phyloP scores from a whole-genome alignment of 2,113 vertebrate genomes.

The Gopherus flavomarginatus region DNA sequence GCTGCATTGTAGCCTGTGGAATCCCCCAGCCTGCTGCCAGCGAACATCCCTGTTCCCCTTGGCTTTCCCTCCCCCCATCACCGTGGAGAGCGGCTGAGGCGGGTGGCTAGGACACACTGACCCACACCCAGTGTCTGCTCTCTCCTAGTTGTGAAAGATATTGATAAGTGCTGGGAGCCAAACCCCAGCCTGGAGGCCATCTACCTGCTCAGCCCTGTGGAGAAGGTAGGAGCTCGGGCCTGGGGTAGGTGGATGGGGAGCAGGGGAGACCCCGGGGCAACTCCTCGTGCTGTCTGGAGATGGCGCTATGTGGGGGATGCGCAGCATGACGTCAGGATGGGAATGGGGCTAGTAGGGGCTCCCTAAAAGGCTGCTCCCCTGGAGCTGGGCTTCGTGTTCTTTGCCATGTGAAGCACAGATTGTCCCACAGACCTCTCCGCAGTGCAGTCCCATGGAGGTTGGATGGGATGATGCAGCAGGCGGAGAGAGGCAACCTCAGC shows the following conservation, averaged over 20 bases:
- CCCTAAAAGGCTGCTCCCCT: too few species aligned
- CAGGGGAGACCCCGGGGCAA: neutral
- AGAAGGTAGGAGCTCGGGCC: too few species aligned
- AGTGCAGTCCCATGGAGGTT: neutral
- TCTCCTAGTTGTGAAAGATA: slow-evolving; percentile 90
- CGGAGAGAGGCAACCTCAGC: neutral
- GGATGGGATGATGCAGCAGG: too few species aligned
- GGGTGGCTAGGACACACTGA: too few species aligned
- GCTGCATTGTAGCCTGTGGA: too few species aligned
- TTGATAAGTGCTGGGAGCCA: slow-evolving; percentile 90
- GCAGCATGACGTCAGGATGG: neutral
- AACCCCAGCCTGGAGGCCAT: slow-evolving; percentile 83
- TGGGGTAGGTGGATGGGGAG: neutral
- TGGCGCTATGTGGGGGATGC: too few species aligned
- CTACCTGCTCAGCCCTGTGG: too few species aligned
- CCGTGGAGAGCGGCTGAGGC: neutral
- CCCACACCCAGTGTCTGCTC: neutral
- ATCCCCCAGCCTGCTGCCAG: too few species aligned
- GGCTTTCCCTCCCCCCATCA: too few species aligned
- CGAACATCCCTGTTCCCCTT: neutral
- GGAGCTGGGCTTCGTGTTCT: too few species aligned
- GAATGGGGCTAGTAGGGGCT: neutral
- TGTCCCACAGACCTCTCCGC: too few species aligned
- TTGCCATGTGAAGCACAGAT: too few species aligned
- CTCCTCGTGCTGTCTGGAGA: neutral